Base-by-base conservation (phyloP, 2,888 invertebrate species). In the Linyphia triangularis region DNA sequence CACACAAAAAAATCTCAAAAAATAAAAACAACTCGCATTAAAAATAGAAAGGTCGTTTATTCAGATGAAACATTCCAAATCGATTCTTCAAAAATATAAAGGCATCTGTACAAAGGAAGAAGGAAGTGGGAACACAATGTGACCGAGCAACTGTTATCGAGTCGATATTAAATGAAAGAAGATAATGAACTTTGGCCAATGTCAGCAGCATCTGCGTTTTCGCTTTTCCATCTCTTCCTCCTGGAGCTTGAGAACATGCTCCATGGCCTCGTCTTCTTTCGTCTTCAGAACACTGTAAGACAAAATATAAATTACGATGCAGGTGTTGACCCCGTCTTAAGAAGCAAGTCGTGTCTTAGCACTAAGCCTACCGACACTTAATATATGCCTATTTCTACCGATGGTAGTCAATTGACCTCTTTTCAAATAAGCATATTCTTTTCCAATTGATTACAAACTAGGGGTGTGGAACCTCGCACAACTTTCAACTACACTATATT, bases 241-340 rank as follows among this genome's bases (percentile, higher is more conserved):
- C 26, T 91, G 91, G 3, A 93, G 90, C 51, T 91, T 90, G 7
- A 93, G 90, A 1, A 92, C 92, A 65, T 92, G 92, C 82, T 93
- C 92, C 51, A 93, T 91, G 19, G 92, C 91, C 75, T 91, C 91
- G 90, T 93, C 93, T 91, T 93, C 93, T 89, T 92, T 92, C 61
- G 92, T 92, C 83, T 92, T 91, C 63, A 93, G 89, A 19, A 93
- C 69, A 37, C 93, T 92, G 90, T 30, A 91, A 91, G 67, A 61
- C 22, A 26, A 72, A 26, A 28, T n/a, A n/a, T n/a, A 26, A 61
- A 33, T 9, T 28, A 33, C 16, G 6, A 13, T 59, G 59, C 16
- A 63, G n/a, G n/a, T n/a, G n/a, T n/a, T n/a, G n/a, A n/a, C n/a
- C n/a, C n/a, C n/a, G n/a, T n/a, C n/a, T n/a, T n/a, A n/a, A n/a